phyloP scores from a whole-genome alignment of 2,113 vertebrate species.

The Coptodon bakossiorum region DNA sequence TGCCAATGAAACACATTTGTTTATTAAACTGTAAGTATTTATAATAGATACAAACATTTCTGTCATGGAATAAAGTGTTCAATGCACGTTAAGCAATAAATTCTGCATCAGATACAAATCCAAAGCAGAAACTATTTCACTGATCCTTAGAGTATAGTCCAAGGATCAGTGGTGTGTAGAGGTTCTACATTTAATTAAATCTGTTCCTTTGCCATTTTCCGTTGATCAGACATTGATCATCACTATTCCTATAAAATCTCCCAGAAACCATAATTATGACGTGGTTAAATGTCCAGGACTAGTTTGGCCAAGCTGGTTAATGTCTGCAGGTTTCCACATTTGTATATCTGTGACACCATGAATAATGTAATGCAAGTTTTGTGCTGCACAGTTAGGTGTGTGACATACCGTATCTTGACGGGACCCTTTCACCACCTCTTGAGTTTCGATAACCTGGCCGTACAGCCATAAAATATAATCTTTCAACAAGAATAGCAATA shows the following conservation, averaged over 20 bases:
- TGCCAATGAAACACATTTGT: not conserved
- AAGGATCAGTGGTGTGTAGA: not conserved
- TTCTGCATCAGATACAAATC: not conserved
- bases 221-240: not conserved
- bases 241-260: not conserved
- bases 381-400: not conserved
- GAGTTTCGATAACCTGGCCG: constrained; percentile 9
- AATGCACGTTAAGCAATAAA: not conserved
- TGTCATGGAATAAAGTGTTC: not conserved
- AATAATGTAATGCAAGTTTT: constrained; percentile 14
- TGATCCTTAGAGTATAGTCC: not conserved
- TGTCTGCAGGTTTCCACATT: not conserved
- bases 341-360: not conserved
- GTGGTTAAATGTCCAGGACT: not conserved
- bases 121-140: not conserved
- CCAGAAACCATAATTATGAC: not conserved
- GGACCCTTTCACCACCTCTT: not conserved
- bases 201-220: not conserved
- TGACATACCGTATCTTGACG: constrained; percentile 9
- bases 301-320: not conserved
- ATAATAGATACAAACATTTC: not conserved
- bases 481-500: constrained; percentile 1
- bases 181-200: not conserved
- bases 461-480: not conserved
- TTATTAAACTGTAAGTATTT: not conserved